phyloP scores from a whole-genome alignment of 1,140 invertebrate genomes.

The Ceratosolen solmsi region DNA sequence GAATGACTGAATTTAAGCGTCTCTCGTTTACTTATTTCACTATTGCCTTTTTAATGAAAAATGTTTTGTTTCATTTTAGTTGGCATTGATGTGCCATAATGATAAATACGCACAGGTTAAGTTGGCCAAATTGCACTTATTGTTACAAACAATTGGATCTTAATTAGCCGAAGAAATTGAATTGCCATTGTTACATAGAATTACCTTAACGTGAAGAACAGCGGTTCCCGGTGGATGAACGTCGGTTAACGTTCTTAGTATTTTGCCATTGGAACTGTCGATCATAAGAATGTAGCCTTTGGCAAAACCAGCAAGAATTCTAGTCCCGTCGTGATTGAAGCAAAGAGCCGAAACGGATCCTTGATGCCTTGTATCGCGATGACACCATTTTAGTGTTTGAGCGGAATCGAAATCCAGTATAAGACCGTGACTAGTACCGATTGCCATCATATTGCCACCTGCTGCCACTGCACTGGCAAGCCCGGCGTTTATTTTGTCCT shows the following conservation, averaged over 20 bases:
- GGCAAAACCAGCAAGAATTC: conserved; percentile 89
- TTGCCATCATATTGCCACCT: conserved; percentile 84
- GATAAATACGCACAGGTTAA: too few species aligned
- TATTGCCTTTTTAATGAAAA: too few species aligned
- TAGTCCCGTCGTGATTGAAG: conserved; percentile 89
- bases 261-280: conserved; percentile 83
- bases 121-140: too few species aligned
- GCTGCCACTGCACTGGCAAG: conserved; percentile 87
- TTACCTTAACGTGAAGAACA: conserved; percentile 88
- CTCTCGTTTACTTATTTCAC: too few species aligned
- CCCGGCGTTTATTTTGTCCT: conserved; percentile 92
- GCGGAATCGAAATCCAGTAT: conserved; percentile 90
- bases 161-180: too few species aligned
- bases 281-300: conserved; percentile 90
- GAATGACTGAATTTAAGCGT: too few species aligned
- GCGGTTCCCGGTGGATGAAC: conserved; percentile 91
- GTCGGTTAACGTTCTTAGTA: conserved; percentile 87
- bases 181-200: too few species aligned
- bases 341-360: conserved; percentile 89
- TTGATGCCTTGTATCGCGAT: conserved; percentile 81
- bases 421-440: conserved; percentile 95
- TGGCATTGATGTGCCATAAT: too few species aligned
- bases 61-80: too few species aligned
- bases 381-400: conserved; percentile 90
- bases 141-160: too few species aligned